Evolutionary conservation across 2,888 invertebrate genomes (phyloP).

Genomic region (Rhorus exstirpatorius): DNA sequence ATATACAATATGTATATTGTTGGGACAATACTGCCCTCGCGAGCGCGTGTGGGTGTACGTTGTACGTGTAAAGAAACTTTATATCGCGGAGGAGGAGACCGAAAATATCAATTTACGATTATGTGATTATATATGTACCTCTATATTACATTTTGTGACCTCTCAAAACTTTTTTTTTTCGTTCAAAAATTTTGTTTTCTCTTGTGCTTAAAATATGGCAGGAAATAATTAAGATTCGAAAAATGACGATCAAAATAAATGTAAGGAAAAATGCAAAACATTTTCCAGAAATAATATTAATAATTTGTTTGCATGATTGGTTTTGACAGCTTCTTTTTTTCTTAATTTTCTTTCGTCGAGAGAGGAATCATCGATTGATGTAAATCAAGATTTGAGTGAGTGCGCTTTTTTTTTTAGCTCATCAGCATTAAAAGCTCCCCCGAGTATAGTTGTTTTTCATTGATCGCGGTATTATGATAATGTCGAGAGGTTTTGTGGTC

Average conservation of each 20-base stretch:
- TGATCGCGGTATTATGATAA: neutral
- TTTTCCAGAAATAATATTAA: too few species aligned
- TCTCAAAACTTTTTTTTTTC: neutral
- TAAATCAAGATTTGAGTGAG: too few species aligned
- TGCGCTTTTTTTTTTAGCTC: too few species aligned
- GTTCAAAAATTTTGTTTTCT: neutral
- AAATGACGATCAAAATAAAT: too few species aligned
- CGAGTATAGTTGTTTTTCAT: neutral
- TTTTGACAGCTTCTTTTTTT: neutral
- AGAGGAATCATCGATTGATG: too few species aligned
- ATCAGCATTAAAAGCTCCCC: too few species aligned
- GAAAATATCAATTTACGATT: slow-evolving; percentile 20
- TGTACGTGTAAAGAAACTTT: slow-evolving; percentile 13
- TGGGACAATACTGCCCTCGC: slow-evolving; percentile 36
- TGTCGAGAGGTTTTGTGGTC: neutral
- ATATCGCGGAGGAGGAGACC: slow-evolving; percentile 2
- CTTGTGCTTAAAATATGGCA: too few species aligned
- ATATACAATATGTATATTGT: slow-evolving; percentile 24
- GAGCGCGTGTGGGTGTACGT: slow-evolving; percentile 43
- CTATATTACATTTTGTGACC: neutral
- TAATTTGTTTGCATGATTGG: too few species aligned
- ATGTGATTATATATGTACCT: slow-evolving; percentile 1
- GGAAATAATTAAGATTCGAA: too few species aligned
- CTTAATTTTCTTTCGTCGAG: neutral
- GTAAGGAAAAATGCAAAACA: too few species aligned